Percentiles rank a stretch among this genome's conserved stretches.
These are phyloP conservation scores for Caenorhabditis macrosperma DNA, from an alignment of 2,888 invertebrate genomes.

Conservation along the genomic window DNA sequence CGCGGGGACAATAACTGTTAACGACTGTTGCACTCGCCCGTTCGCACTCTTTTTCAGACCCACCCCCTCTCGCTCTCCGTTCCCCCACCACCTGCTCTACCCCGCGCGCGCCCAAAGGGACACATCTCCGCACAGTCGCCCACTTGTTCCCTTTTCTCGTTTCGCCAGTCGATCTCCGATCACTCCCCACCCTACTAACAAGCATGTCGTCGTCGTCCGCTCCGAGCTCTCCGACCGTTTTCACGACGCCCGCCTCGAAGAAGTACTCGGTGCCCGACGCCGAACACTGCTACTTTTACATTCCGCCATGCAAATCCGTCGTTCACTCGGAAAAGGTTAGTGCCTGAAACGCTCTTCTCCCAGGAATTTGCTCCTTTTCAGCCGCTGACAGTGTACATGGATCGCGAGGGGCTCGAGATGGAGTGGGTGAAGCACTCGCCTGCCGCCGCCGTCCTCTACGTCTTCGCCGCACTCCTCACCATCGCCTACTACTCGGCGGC, in stretches of 20 bases:
- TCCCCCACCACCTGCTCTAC: not conserved
- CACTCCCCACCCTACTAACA: not conserved
- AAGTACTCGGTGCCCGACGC: conserved; percentile 47
- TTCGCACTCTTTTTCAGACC: not conserved
- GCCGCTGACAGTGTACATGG: conserved; percentile 48
- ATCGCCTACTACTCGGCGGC: conserved; percentile 30
- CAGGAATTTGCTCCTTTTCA: conserved; percentile 6
- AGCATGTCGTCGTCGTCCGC: conserved; percentile 23
- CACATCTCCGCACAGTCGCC: not conserved
- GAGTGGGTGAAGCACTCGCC: conserved; percentile 49
- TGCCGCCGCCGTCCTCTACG: conserved; percentile 10
- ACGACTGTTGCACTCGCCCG: not conserved
- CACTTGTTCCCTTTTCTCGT: not conserved
- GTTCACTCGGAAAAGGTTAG: conserved; percentile 39
- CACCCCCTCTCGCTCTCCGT: too few relatives aligned
- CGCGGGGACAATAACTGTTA: not conserved
- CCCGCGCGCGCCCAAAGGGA: not conserved
- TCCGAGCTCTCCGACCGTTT: conserved; percentile 5
- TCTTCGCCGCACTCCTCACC: conserved; percentile 12
- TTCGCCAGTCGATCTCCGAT: conserved; percentile 11
- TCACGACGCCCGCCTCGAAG: conserved; percentile 18
- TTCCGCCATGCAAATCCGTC: conserved; percentile 40
- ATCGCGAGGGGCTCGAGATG: conserved; percentile 24
- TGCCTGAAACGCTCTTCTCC: not conserved
- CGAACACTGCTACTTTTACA: conserved; percentile 49